phyloP scores from a whole-genome alignment of 2,888 invertebrate species.

The Apantesis nais region DNA sequence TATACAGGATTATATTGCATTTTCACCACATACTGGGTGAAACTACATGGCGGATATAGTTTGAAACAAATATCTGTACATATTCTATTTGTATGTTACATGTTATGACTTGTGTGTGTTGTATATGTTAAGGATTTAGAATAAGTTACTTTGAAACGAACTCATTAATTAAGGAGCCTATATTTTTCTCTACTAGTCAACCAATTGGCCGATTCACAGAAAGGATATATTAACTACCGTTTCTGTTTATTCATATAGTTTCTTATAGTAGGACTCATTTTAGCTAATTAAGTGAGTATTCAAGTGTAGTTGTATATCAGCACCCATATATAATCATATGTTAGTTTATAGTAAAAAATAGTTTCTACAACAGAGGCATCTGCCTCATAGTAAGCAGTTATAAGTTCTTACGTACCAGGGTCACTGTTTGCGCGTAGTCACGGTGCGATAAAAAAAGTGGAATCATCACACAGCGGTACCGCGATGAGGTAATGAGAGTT shows the following conservation, averaged over 20 bases:
- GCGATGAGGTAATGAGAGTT: background rate
- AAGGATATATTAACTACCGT: background rate
- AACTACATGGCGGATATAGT: background rate
- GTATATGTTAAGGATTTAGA: too few species aligned
- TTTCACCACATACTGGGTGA: background rate
- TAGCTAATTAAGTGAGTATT: too few species aligned
- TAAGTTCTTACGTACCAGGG: background rate
- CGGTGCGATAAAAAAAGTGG: background rate
- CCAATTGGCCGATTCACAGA: too few species aligned
- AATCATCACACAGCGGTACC: background rate
- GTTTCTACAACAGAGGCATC: background rate
- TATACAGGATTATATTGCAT: background rate
- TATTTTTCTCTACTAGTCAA: too few species aligned
- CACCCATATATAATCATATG: background rate
- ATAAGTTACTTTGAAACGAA: too few species aligned
- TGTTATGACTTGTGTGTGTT: too few species aligned
- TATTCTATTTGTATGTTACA: too few species aligned
- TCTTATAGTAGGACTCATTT: too few species aligned
- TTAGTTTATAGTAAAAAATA: background rate
- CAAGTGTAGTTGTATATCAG: background rate
- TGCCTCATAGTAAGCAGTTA: background rate
- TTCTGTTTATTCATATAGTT: too few species aligned
- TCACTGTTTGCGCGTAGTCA: background rate
- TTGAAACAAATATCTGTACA: too few species aligned
- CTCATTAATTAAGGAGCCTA: too few species aligned